These are phyloP conservation scores for Pituophis catenifer DNA, from an alignment of 2,113 vertebrate species.

Conservation along the genomic window DNA sequence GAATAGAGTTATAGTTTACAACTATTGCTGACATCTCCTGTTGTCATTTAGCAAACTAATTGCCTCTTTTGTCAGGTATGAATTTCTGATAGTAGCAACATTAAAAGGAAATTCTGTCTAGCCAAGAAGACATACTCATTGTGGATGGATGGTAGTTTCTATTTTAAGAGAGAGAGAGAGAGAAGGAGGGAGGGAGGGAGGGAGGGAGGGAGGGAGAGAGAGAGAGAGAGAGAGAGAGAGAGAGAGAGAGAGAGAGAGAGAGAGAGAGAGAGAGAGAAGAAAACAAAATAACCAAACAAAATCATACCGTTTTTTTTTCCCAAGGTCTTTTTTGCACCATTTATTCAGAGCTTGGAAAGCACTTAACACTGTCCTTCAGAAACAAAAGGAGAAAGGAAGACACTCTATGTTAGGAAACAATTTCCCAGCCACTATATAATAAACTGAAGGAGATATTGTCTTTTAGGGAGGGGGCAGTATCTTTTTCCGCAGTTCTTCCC, in stretches of 20 bases:
- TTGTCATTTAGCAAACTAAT: conserved; percentile 58
- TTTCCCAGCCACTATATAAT: conserved; percentile 20
- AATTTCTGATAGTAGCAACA: conserved; percentile 49
- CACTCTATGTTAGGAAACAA: conserved; percentile 32
- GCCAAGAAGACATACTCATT: conserved; percentile 9
- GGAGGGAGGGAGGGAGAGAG: no score
- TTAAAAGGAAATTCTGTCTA: conserved; percentile 41
- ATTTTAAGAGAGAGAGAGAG: no score
- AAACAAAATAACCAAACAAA: not conserved
- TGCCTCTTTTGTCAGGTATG: conserved; percentile 53
- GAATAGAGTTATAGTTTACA: conserved; percentile 57
- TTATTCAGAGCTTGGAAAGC: conserved; percentile 27
- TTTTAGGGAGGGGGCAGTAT: conserved; percentile 7
- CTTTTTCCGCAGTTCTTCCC: conserved; percentile 37
- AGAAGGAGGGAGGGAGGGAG: rapidly evolving
- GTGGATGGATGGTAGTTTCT: conserved; percentile 16
- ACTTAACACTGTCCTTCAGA: not conserved
- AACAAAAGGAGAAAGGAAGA: not conserved
- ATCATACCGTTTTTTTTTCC: not conserved
- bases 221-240: no score
- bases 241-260: no score
- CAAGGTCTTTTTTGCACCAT: not conserved
- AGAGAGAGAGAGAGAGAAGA: not conserved
- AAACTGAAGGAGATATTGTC: conserved; percentile 25
- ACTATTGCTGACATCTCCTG: conserved; percentile 47